These are phyloP conservation scores for Trematocara zebra DNA, from an alignment of 2,113 vertebrate genomes.

Conservation along the genomic window DNA sequence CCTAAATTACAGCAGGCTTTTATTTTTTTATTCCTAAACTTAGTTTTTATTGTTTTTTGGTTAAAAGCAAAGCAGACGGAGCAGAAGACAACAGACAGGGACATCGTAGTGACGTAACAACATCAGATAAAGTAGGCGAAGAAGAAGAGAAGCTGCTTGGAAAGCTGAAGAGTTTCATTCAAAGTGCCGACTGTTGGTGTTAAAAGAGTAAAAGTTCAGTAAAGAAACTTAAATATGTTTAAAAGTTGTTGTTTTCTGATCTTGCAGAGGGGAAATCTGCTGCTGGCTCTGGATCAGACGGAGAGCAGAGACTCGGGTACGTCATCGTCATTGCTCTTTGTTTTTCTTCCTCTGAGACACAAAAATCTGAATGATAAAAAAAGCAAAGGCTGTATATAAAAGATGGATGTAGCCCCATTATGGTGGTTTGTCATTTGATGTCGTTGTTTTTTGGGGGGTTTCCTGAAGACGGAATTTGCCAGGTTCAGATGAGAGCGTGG, in stretches of 20 bases:
- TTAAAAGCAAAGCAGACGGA: not conserved
- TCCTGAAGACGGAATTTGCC: not conserved
- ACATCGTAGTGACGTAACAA: not conserved
- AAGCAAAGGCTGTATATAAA: not conserved
- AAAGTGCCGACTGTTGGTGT: not conserved
- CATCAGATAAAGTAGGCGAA: not conserved
- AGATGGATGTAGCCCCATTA: not conserved
- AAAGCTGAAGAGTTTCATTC: not conserved
- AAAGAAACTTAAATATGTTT: not conserved
- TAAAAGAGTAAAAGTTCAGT: not conserved
- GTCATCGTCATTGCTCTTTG: not conserved
- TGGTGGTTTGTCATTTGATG: not conserved
- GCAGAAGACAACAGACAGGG: not conserved
- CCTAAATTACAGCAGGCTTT: not conserved
- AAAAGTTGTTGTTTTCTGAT: not conserved
- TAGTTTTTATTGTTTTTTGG: not conserved
- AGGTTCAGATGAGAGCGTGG: not conserved
- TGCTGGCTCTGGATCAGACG: slow-evolving; percentile 63
- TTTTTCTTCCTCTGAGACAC: not conserved
- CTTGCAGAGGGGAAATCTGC: slow-evolving; percentile 53
- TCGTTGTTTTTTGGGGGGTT: not conserved
- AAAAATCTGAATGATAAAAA: not conserved
- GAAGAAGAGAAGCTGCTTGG: not conserved
- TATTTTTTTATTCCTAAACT: not conserved
- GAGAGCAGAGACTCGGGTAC: slow-evolving; percentile 53